Evolutionary conservation across 2,888 invertebrate genomes (phyloP).

Genomic region (Callinectes sapidus): DNA sequence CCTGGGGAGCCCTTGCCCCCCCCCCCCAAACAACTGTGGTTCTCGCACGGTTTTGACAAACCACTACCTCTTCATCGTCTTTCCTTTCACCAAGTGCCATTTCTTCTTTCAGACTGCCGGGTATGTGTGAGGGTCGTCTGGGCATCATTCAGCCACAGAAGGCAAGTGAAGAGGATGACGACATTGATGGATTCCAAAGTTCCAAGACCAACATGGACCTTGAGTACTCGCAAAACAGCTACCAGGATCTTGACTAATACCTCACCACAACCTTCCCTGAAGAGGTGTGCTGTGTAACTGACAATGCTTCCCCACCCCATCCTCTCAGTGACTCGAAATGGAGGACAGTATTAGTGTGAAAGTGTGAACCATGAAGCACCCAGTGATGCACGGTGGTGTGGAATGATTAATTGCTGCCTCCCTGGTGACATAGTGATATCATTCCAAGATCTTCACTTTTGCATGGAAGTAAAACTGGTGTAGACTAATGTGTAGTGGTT

Average conservation of each 20-base stretch:
- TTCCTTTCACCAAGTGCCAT: not conserved
- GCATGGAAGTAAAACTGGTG: not conserved
- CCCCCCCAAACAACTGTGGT: too few species aligned
- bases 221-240: conserved; percentile 44
- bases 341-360: conserved; percentile 13
- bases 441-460: not conserved
- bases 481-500: not conserved
- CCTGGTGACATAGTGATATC: not conserved
- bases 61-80: not conserved
- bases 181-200: conserved; percentile 28
- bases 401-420: not conserved
- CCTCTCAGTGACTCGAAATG: not conserved
- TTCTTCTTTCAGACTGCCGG: not conserved
- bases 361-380: not conserved
- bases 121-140: conserved; percentile 52
- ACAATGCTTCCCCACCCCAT: too few species aligned
- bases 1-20: too few species aligned
- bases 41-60: too few species aligned
- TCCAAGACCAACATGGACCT: conserved; percentile 39
- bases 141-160: conserved; percentile 60
- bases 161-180: conserved; percentile 52
- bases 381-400: not conserved
- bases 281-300: not conserved
- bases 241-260: conserved; percentile 60
- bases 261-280: not conserved